These are phyloP conservation scores for Tromatobia lineatoria DNA, from an alignment of 2,888 invertebrate genomes.

Conservation along the genomic window DNA sequence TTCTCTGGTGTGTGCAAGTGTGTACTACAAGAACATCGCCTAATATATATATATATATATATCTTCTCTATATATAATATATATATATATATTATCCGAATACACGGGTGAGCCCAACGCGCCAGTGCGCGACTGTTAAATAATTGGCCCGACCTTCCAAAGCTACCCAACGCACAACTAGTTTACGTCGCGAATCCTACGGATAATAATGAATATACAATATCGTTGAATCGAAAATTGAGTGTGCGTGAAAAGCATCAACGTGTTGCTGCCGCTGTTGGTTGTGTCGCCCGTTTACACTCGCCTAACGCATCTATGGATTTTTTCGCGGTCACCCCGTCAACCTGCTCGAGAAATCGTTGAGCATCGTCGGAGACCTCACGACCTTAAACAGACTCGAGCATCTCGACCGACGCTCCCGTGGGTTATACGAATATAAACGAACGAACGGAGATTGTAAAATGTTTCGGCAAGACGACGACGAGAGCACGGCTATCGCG, in stretches of 20 bases:
- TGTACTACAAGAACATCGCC: not conserved
- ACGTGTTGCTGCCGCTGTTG: slow-evolving; percentile 27
- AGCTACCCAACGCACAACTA: not conserved
- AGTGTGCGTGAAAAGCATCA: not conserved
- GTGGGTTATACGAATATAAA: not conserved
- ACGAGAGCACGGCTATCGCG: slow-evolving; percentile 27
- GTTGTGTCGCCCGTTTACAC: not conserved
- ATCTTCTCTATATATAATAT: too few relatives aligned
- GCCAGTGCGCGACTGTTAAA: slow-evolving; percentile 4
- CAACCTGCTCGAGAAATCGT: slow-evolving; percentile 57
- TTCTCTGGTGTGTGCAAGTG: not conserved
- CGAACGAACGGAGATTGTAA: slow-evolving; percentile 10
- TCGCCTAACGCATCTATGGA: slow-evolving; percentile 50
- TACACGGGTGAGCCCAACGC: slow-evolving; percentile 13
- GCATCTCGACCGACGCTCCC: not conserved
- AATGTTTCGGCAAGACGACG: slow-evolving; percentile 52
- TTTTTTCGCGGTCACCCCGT: slow-evolving; percentile 60
- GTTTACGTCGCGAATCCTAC: not conserved
- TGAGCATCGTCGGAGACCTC: slow-evolving; percentile 53
- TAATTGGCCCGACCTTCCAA: not conserved
- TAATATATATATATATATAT: too few relatives aligned
- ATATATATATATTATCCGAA: not conserved
- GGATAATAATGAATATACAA: not conserved
- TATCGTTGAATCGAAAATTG: not conserved
- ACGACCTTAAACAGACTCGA: not conserved